These are phyloP conservation scores for Euborellia annulipes DNA, from an alignment of 1,140 invertebrate genomes.

Conservation along the genomic window DNA sequence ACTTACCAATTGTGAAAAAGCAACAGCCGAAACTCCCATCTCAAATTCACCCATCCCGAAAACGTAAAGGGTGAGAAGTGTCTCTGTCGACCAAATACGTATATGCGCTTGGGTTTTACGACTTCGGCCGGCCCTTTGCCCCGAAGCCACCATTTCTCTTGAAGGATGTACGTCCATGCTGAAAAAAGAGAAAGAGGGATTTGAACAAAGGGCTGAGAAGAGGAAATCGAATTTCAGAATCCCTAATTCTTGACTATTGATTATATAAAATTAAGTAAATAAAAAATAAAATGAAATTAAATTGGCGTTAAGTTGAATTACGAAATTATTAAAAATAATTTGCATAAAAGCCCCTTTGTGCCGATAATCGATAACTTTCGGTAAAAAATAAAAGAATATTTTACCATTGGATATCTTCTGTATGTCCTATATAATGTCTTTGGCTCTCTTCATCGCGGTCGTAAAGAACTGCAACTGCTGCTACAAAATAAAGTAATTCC, in stretches of 20 bases:
- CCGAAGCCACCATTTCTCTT: constrained; percentile 75
- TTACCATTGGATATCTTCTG: constrained; percentile 70
- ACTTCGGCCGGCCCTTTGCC: constrained; percentile 65
- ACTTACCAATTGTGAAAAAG: constrained; percentile 72
- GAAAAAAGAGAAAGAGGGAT: no score
- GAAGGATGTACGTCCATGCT: constrained; percentile 84
- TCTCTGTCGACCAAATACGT: constrained; percentile 86
- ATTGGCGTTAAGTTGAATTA: no score
- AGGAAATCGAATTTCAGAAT: no score
- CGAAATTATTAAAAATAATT: no score
- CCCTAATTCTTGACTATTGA: no score
- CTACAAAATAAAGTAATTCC: constrained; percentile 84
- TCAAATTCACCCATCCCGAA: constrained; percentile 86
- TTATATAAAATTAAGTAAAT: no score
- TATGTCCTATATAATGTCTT: constrained; percentile 84
- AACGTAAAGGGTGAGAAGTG: constrained; percentile 76
- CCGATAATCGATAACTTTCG: no score
- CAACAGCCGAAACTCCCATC: constrained; percentile 71
- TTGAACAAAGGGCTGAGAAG: no score
- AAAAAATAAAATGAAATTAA: neutral
- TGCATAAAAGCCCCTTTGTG: no score
- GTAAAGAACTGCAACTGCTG: constrained; percentile 79
- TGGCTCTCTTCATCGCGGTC: constrained; percentile 80
- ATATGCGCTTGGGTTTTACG: constrained; percentile 80
- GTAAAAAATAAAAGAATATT: no score